Evolutionary conservation across 2,888 invertebrate species (phyloP).

Genomic region (Euplexia lucipara): DNA sequence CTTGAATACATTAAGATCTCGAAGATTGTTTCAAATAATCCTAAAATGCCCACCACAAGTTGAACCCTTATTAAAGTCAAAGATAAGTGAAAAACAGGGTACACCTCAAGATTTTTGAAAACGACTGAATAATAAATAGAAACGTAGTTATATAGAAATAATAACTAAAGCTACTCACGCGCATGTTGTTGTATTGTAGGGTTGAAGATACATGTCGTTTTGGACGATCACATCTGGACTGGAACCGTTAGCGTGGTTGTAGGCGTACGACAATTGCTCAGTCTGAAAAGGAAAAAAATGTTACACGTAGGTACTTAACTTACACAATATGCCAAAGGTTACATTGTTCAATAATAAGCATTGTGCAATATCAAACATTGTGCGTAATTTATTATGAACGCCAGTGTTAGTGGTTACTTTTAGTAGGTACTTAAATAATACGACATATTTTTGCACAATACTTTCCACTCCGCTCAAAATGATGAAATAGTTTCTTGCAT

Average conservation of each 20-base stretch:
- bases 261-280: background rate
- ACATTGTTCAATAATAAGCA: too few relatives aligned
- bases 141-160: background rate
- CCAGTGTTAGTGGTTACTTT: too few relatives aligned
- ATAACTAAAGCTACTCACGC: slow-evolving; percentile 31
- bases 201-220: slow-evolving; percentile 19
- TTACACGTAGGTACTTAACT: background rate
- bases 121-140: background rate
- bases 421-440: too few relatives aligned
- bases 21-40: too few relatives aligned
- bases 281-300: slow-evolving; percentile 20
- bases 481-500: background rate
- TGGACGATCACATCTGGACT: slow-evolving; percentile 25
- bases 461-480: background rate
- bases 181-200: slow-evolving; percentile 27
- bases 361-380: background rate
- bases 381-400: background rate
- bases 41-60: too few relatives aligned
- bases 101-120: background rate
- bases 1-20: too few relatives aligned
- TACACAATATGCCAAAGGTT: too few relatives aligned
- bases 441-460: too few relatives aligned
- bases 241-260: background rate
- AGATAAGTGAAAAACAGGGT: too few relatives aligned
- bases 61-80: too few relatives aligned